Evolutionary conservation across 2,797 vertebrate genomes (phyloP).

Genomic region (Parotocinclus haroldoi): DNA sequence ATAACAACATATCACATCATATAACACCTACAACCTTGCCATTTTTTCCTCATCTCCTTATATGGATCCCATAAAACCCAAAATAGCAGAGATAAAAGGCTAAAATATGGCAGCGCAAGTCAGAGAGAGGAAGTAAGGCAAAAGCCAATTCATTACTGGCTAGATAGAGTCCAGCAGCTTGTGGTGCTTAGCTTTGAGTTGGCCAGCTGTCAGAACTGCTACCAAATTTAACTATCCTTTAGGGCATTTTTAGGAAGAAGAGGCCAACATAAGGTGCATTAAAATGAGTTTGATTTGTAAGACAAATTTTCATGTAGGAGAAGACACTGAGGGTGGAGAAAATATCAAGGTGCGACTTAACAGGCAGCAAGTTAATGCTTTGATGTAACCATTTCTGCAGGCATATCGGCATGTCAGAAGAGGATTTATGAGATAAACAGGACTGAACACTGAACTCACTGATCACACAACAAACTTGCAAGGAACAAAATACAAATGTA

Average conservation of each 20-base stretch:
- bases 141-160: too few relatives aligned
- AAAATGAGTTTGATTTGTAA: slow-evolving; percentile 12
- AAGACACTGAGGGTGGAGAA: too few relatives aligned
- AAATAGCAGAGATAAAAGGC: slow-evolving; percentile 32
- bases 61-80: slow-evolving; percentile 49
- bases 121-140: background rate
- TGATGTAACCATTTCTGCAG: background rate
- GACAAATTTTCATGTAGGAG: background rate
- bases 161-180: too few relatives aligned
- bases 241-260: background rate
- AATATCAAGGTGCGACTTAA: background rate
- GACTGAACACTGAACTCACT: too few relatives aligned
- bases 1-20: slow-evolving; percentile 38
- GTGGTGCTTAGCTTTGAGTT: too few relatives aligned
- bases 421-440: too few relatives aligned
- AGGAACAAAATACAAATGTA: too few relatives aligned
- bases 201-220: background rate
- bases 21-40: slow-evolving; percentile 56
- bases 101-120: slow-evolving; percentile 32
- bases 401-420: too few relatives aligned
- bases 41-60: slow-evolving; percentile 56
- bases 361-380: background rate
- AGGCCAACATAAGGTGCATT: slow-evolving; percentile 45
- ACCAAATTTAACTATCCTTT: background rate
- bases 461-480: too few relatives aligned